Evolutionary conservation across 23 tunicate genomes (phyloP).

Genomic region (Halocynthia roretzi): DNA sequence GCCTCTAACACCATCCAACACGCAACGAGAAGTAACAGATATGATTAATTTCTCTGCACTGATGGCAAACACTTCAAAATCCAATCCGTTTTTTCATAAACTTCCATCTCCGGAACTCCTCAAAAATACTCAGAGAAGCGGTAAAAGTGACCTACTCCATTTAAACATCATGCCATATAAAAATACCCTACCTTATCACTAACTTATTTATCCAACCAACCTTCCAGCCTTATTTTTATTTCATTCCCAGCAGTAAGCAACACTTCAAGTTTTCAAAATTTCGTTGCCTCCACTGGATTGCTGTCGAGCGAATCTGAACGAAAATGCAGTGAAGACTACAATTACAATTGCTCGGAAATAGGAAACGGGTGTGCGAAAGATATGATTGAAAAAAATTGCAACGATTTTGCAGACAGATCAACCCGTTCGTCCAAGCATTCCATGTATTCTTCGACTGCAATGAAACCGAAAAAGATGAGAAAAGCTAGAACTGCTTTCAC

Average conservation of each 20-base stretch:
- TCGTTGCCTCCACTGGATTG: no score
- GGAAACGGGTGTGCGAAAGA: no score
- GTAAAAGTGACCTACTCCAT: not conserved
- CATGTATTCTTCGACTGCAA: not conserved
- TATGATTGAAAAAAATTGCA: not conserved
- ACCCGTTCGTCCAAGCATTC: no score
- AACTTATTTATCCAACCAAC: no score
- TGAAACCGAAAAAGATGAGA: constrained; percentile 46
- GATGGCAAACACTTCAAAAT: not conserved
- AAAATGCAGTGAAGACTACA: no score
- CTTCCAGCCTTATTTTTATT: no score
- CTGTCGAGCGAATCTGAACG: no score
- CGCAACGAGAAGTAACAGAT: not conserved
- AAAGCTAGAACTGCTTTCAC: constrained; percentile 87
- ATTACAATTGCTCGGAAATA: no score
- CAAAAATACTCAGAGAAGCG: not conserved
- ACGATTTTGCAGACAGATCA: not conserved
- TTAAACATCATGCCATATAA: no score
- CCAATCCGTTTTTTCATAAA: constrained; percentile 2
- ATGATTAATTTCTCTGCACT: not conserved
- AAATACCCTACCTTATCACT: no score
- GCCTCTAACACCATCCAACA: not conserved
- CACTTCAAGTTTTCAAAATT: no score
- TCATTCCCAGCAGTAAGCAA: no score
- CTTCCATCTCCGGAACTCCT: not conserved